A percentile compares a stretch with the other conserved stretches of the same genome.
These are phyloP conservation scores for Selene dorsalis DNA, from an alignment of 2,797 vertebrate species.

Conservation along the genomic window DNA sequence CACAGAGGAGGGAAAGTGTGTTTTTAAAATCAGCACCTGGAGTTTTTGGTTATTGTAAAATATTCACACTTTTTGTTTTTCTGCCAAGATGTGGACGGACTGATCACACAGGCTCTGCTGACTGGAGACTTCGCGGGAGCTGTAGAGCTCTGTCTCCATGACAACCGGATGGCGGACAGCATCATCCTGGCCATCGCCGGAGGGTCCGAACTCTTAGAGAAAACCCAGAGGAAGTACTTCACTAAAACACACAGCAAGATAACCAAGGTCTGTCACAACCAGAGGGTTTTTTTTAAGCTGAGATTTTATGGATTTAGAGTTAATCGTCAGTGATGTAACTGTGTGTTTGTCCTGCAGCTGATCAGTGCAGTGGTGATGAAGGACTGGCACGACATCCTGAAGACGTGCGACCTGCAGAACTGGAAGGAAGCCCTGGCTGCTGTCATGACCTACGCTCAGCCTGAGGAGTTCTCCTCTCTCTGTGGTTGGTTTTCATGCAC, in stretches of 20 bases:
- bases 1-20: no score
- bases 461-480: conserved; percentile 92
- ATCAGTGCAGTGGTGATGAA: conserved; percentile 96
- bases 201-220: conserved; percentile 91
- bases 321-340: neutral
- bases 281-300: neutral
- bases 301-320: neutral
- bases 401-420: conserved; percentile 94
- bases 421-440: conserved; percentile 97
- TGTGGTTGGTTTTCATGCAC: conserved; percentile 85
- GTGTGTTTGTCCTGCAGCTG: conserved; percentile 81
- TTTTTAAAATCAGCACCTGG: neutral
- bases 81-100: conserved; percentile 90
- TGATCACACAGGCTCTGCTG: conserved; percentile 95
- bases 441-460: conserved; percentile 93
- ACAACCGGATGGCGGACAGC: conserved; percentile 97
- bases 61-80: neutral
- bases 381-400: conserved; percentile 94
- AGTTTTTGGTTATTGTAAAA: neutral
- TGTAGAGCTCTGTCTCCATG: conserved; percentile 94
- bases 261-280: conserved; percentile 84
- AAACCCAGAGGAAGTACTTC: conserved; percentile 95
- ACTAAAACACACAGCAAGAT: conserved; percentile 92
- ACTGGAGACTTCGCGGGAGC: conserved; percentile 94
- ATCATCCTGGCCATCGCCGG: conserved; percentile 97